A percentile compares a stretch with the other conserved stretches of the same genome.
Conservation (phyloP, 1,140 invertebrate species). For the Drosophila nikananu region DNA sequence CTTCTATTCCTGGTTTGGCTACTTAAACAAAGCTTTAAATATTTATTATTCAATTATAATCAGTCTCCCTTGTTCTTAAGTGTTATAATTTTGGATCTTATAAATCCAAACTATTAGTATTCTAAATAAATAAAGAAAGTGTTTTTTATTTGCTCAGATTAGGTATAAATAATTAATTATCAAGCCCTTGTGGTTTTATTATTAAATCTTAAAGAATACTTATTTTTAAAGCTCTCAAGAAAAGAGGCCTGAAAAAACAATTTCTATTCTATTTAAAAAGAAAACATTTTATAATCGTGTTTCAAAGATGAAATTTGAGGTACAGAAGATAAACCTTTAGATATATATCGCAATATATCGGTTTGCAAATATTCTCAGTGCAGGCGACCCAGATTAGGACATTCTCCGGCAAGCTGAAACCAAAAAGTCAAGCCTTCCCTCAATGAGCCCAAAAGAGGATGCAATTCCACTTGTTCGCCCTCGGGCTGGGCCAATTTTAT, state of each 20-base stretch:
- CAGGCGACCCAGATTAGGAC: slow-evolving; percentile 51
- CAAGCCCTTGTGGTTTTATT: not conserved
- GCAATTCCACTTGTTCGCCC: slow-evolving; percentile 63
- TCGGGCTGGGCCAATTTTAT: slow-evolving; percentile 53
- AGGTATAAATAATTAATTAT: not conserved
- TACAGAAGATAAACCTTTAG: not conserved
- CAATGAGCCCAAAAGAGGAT: slow-evolving; percentile 54
- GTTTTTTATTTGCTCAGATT: not conserved
- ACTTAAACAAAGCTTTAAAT: no score
- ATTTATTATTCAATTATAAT: no score
- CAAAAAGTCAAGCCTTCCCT: slow-evolving; percentile 77
- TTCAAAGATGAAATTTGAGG: not conserved
- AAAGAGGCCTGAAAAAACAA: not conserved
- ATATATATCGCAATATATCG: not conserved
- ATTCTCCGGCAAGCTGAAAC: slow-evolving; percentile 46
- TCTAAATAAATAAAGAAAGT: no score
- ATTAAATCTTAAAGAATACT: not conserved
- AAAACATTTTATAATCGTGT: not conserved
- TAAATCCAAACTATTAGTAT: no score
- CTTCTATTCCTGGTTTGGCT: no score
- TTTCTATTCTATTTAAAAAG: not conserved
- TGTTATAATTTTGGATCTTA: no score
- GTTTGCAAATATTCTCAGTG: slow-evolving; percentile 4
- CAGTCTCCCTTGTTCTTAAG: no score
- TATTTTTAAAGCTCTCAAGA: not conserved